phyloP scores from a whole-genome alignment of 2,888 invertebrate genomes.

The Spisula solida region DNA sequence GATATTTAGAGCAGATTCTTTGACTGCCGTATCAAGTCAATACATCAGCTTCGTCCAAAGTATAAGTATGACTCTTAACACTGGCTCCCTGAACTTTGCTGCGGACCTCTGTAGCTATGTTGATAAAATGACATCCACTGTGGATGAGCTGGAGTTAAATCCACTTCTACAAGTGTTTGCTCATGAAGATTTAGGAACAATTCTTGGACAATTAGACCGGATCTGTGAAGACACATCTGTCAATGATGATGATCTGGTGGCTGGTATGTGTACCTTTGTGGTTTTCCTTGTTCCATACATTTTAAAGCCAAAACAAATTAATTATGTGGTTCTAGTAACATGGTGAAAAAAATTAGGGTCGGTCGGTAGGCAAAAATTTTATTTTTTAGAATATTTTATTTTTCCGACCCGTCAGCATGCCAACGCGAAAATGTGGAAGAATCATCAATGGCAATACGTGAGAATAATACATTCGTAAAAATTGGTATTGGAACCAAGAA shows the following conservation, averaged over 20 bases:
- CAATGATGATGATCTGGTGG: constrained; percentile 44
- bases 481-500: no score
- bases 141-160: background rate
- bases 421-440: no score
- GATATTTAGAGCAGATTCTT: constrained; percentile 49
- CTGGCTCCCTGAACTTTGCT: constrained; percentile 48
- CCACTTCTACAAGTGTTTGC: constrained; percentile 31
- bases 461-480: no score
- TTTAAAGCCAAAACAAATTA: no score
- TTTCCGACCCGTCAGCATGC: no score
- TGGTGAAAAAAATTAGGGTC: no score
- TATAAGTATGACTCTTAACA: constrained; percentile 18
- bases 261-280: constrained; percentile 37
- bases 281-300: no score
- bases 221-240: constrained; percentile 51
- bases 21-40: constrained; percentile 26
- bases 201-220: constrained; percentile 29
- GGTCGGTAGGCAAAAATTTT: no score
- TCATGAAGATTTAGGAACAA: background rate
- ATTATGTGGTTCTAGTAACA: no score
- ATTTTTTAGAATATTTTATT: no score
- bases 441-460: no score
- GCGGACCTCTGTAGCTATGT: constrained; percentile 54
- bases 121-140: background rate
- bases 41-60: constrained; percentile 42